These are phyloP conservation scores for Aphrophora alni DNA, from an alignment of 2,888 invertebrate species.

Conservation along the genomic window DNA sequence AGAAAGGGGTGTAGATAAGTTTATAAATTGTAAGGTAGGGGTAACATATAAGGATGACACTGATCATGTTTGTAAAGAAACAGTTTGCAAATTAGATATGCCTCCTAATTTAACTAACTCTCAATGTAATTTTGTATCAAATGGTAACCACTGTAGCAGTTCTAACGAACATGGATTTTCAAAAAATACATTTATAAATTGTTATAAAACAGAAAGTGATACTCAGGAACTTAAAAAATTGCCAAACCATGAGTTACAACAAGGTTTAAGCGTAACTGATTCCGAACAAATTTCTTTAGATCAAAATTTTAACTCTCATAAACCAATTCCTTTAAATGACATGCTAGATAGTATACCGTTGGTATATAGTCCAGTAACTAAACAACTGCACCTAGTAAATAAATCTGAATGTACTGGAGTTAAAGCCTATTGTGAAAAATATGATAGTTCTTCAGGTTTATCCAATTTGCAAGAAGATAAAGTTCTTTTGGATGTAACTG, in stretches of 20 bases:
- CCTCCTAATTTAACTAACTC: not conserved
- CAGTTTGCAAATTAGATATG: not conserved
- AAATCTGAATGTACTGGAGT: slow-evolving; percentile 14
- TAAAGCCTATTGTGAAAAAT: slow-evolving; percentile 52
- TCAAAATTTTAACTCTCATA: slow-evolving; percentile 45
- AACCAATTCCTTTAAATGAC: slow-evolving; percentile 66
- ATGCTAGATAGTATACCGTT: slow-evolving; percentile 76
- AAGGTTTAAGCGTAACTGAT: not conserved
- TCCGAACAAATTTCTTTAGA: not conserved
- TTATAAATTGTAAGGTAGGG: slow-evolving; percentile 53
- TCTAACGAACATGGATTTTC: not conserved
- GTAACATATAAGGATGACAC: not conserved
- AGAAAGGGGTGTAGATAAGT: slow-evolving; percentile 57
- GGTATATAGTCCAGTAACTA: slow-evolving; percentile 76
- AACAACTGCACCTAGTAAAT: slow-evolving; percentile 65
- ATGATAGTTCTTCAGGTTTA: slow-evolving; percentile 56
- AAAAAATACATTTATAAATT: not conserved
- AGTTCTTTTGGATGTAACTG: not conserved
- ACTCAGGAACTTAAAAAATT: not conserved
- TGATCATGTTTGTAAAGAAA: not conserved
- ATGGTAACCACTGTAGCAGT: not conserved
- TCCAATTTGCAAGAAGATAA: slow-evolving; percentile 7
- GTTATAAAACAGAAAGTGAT: not conserved
- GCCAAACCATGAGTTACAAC: not conserved
- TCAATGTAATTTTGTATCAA: not conserved